These are phyloP conservation scores for Manacus vitellinus DNA, from an alignment of 2,113 vertebrate genomes.

Conservation along the genomic window DNA sequence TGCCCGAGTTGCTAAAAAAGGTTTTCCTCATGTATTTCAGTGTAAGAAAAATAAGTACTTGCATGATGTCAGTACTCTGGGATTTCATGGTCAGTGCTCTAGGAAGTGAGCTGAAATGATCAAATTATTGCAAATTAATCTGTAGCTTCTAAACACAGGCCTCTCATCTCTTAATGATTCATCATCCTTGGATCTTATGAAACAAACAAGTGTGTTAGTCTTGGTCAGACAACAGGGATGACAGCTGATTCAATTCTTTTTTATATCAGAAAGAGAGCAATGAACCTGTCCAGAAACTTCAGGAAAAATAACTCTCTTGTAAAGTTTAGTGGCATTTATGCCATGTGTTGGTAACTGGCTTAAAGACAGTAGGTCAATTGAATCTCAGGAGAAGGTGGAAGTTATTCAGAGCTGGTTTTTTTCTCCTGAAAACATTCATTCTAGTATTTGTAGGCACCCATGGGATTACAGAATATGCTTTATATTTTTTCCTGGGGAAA, in stretches of 20 bases:
- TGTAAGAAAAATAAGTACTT: not conserved
- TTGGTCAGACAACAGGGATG: not conserved
- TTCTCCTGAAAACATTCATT: not conserved
- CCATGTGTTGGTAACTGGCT: not conserved
- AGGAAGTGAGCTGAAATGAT: not conserved
- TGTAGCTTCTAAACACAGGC: not conserved
- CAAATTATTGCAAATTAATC: constrained; percentile 23
- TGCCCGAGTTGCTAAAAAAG: not conserved
- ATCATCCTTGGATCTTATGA: not conserved
- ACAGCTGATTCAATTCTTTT: not conserved
- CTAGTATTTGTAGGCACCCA: not conserved
- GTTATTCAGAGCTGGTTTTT: not conserved
- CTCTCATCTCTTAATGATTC: not conserved
- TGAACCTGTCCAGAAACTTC: not conserved
- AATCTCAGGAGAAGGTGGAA: not conserved
- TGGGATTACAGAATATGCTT: not conserved
- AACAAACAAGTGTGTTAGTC: not conserved
- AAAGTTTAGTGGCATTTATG: not conserved
- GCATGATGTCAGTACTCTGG: not conserved
- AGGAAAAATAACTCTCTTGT: not conserved
- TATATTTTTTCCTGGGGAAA: not conserved
- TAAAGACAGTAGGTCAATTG: not conserved
- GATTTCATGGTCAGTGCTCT: not conserved
- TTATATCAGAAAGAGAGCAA: not conserved
- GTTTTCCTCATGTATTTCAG: not conserved